These are phyloP conservation scores for Sebastolobus alascanus DNA, from an alignment of 2,797 vertebrate genomes.

Conservation along the genomic window DNA sequence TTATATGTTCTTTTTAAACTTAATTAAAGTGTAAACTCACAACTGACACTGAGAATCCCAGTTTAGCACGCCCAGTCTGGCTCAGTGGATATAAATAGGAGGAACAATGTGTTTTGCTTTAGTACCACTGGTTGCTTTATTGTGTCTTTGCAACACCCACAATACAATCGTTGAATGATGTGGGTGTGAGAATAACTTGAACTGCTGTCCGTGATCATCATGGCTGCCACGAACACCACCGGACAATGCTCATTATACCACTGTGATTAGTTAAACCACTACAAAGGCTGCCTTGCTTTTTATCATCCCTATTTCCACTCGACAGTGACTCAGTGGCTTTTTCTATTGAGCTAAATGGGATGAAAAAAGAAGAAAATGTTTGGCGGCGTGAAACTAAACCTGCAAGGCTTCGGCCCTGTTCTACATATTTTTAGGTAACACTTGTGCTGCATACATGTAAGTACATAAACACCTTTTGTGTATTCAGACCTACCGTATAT, in stretches of 20 bases:
- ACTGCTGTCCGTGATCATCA: slow-evolving; percentile 12
- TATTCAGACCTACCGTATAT: neutral
- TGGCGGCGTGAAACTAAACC: slow-evolving; percentile 7
- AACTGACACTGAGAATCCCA: slow-evolving; percentile 22
- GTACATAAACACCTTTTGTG: slow-evolving; percentile 27
- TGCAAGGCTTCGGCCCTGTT: neutral
- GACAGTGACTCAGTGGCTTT: slow-evolving; percentile 9
- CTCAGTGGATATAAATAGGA: slow-evolving; percentile 19
- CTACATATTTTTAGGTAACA: neutral
- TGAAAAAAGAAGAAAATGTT: slow-evolving; percentile 15
- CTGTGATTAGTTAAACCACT: slow-evolving; percentile 24
- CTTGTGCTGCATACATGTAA: neutral
- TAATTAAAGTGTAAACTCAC: slow-evolving; percentile 8
- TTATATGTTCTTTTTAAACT: neutral
- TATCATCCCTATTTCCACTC: neutral
- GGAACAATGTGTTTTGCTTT: slow-evolving; percentile 20
- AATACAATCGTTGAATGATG: slow-evolving; percentile 31
- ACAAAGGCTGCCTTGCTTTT: slow-evolving; percentile 19
- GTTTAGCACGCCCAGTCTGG: slow-evolving; percentile 12
- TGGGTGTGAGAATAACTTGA: slow-evolving; percentile 49
- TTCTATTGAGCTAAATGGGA: neutral
- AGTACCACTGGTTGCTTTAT: slow-evolving; percentile 26
- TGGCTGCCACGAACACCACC: slow-evolving; percentile 4
- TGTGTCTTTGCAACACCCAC: slow-evolving; percentile 44
- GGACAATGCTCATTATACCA: slow-evolving; percentile 1